Base-by-base conservation (phyloP, 2,113 vertebrate genomes). In the Sphaerodactylus townsendi region DNA sequence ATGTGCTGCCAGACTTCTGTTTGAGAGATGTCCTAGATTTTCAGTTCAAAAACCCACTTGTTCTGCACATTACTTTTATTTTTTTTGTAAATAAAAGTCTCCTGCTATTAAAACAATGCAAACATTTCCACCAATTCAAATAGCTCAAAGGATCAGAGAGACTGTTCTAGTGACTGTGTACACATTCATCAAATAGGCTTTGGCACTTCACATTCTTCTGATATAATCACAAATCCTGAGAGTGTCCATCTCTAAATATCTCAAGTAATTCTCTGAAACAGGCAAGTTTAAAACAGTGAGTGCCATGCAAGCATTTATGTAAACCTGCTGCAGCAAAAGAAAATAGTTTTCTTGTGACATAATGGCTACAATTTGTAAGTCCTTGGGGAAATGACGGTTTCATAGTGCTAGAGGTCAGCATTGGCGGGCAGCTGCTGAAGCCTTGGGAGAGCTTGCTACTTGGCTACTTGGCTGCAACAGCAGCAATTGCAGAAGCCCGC, bases 121-220 rank as follows among this genome's bases (percentile, higher is more conserved):
- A 77, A 35, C 9, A n/a, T 46, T 84, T 82, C n/a, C 1, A 1
- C 30, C 48, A 44, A 82, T 90, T 86, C 59, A 1, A 25, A 75
- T 17, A 23, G 17, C 46, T 62, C 72, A 76, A 33, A 79, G 39
- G 28, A 72, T 89, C 73, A 84, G 62, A 79, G 77, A 48, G 39
- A 77, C 14, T 56, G n/a, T 71, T 81, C 88, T 90, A n/a, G 87
- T 85, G n/a, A 84, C n/a, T 0, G 2, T 56, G 39, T 50, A 50
- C 77, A 62, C 87, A 73, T 77, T 88, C 46, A 75, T 84, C 62
- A 81, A 78, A 48, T 41, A 86, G 46, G 50, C 17, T 14, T 83
- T 79, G 0, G 59, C 88, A 89, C 81, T 0, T 76, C 53, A 25
- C 62, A 82, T 23, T 88, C 73, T 81, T 77, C 81, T 62, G 50